Evolutionary conservation across 53 echinoderm and acorn worm species (phyloP).

Genomic region (Luidia sarsii): DNA sequence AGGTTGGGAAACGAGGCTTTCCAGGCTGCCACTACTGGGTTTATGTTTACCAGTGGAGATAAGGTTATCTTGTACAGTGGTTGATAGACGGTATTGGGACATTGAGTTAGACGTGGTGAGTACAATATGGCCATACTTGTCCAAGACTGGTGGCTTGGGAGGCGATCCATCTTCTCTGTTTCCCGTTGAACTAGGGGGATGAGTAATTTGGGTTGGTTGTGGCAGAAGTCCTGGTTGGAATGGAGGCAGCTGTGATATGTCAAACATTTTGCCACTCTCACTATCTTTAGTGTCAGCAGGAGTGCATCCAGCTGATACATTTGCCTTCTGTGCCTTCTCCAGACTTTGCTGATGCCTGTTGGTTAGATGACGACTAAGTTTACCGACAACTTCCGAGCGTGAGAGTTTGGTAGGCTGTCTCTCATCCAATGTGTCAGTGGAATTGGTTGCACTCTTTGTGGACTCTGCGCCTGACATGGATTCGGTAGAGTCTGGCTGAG

Average conservation of each 20-base stretch:
- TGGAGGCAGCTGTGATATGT: conserved; percentile 60
- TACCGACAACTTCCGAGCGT: conserved; percentile 95
- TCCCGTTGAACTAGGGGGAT: not conserved
- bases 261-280: conserved; percentile 26
- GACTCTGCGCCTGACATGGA: conserved; percentile 21
- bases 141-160: conserved; percentile 70
- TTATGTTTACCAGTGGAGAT: not conserved
- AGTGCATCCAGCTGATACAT: conserved; percentile 5
- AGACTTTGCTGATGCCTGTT: conserved; percentile 78
- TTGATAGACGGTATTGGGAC: conserved; percentile 75
- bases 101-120: conserved; percentile 45
- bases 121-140: conserved; percentile 83
- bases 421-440: conserved; percentile 37
- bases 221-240: conserved; percentile 39
- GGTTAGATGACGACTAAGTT: conserved; percentile 89
- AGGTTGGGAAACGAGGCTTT: not conserved
- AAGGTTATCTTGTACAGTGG: conserved; percentile 47
- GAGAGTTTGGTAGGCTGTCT: conserved; percentile 74
- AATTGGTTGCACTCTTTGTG: conserved; percentile 12
- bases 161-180: conserved; percentile 25
- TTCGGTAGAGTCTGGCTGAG: conserved; percentile 37
- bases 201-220: conserved; percentile 24
- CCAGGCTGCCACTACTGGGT: not conserved
- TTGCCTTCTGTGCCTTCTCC: conserved; percentile 47
- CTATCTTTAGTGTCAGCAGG: conserved; percentile 5